Evolutionary conservation across 2,797 vertebrate genomes (phyloP).

Genomic region (Malacoraja senta): DNA sequence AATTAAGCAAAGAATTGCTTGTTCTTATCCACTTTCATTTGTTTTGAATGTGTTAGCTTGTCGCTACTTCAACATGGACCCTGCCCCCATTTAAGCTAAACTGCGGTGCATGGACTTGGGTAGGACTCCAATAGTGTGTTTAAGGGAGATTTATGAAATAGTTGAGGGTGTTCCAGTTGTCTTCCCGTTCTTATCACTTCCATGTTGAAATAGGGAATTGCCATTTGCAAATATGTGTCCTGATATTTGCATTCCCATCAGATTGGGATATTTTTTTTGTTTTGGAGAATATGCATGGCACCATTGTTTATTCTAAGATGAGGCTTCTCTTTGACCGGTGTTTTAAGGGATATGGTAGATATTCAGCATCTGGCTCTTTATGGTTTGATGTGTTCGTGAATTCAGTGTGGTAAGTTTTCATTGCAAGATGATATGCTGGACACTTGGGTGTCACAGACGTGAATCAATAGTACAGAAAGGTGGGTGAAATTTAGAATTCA

Average conservation of each 20-base stretch:
- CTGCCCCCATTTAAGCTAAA: background rate
- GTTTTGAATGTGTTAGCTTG: background rate
- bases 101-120: background rate
- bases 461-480: background rate
- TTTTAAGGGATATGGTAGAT: background rate
- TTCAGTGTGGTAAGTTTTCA: no score
- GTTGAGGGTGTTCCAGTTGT: background rate
- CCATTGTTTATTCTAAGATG: background rate
- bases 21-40: background rate
- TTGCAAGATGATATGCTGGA: background rate
- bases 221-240: no score
- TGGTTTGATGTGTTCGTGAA: background rate
- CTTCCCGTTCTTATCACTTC: background rate
- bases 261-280: no score
- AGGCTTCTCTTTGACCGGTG: background rate
- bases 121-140: background rate
- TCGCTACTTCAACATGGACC: background rate
- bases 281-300: background rate
- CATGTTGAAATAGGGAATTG: background rate
- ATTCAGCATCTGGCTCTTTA: background rate
- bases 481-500: background rate
- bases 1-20: background rate
- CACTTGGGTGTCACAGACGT: background rate
- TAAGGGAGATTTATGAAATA: background rate
- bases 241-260: background rate